Evolutionary conservation across 2,113 vertebrate genomes (phyloP).

Genomic region (Ceyx melanurus): DNA sequence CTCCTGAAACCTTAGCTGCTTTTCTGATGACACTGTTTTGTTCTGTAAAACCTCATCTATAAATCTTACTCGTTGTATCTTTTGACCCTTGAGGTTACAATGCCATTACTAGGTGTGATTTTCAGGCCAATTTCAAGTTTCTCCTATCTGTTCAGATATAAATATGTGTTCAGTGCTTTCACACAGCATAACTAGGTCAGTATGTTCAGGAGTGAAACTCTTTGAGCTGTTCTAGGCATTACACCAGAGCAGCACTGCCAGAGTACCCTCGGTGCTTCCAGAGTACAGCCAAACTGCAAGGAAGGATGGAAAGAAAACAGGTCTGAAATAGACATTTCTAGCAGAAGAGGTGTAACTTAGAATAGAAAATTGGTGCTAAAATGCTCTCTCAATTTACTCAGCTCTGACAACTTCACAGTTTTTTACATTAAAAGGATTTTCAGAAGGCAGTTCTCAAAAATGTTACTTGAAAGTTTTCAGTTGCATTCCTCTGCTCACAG

Average conservation of each 20-base stretch:
- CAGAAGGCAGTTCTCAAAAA: background rate
- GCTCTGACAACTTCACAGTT: background rate
- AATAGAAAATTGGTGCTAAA: background rate
- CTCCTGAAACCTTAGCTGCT: background rate
- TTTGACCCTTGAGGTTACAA: rapidly evolving
- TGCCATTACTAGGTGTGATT: background rate
- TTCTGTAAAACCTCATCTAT: background rate
- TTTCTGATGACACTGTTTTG: background rate
- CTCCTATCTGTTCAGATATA: background rate
- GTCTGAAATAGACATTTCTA: background rate
- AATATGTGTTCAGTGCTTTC: background rate
- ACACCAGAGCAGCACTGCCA: background rate
- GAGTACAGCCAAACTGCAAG: background rate
- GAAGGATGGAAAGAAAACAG: background rate
- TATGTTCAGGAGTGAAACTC: background rate
- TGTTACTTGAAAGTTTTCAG: background rate
- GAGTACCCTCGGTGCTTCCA: background rate
- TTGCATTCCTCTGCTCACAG: background rate
- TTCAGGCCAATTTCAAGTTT: background rate
- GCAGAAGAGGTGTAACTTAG: background rate
- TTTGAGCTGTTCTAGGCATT: background rate
- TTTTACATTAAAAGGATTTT: background rate
- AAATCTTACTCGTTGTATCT: background rate
- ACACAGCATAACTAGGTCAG: background rate
- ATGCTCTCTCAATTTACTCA: background rate